phyloP scores from a whole-genome alignment of 2,797 vertebrate genomes.

The Coregonus suidteri region DNA sequence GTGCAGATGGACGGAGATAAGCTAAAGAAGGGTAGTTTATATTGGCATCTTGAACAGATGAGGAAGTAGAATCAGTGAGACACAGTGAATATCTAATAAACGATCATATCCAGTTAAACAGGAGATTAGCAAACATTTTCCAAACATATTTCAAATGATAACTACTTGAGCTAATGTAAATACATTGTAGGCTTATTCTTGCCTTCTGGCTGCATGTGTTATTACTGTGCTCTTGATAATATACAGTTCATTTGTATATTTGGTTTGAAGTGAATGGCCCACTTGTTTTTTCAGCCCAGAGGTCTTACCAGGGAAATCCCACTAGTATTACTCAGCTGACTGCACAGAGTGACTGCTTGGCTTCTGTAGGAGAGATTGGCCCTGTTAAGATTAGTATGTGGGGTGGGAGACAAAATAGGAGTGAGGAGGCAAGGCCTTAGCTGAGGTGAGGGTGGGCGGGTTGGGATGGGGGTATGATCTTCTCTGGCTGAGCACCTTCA shows the following conservation, averaged over 20 bases:
- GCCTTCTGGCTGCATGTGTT: constrained; percentile 1
- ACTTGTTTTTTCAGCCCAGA: constrained; percentile 18
- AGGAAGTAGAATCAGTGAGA: neutral
- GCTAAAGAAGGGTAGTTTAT: constrained; percentile 7
- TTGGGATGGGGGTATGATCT: constrained; percentile 3
- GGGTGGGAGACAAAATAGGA: neutral
- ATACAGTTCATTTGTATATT: constrained; percentile 20
- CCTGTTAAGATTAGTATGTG: neutral
- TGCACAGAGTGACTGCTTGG: constrained; percentile 33
- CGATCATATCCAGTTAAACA: neutral
- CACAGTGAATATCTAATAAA: neutral
- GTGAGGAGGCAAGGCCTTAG: neutral
- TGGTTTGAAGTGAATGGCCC: constrained; percentile 6
- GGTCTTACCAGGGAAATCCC: neutral
- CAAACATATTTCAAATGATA: neutral
- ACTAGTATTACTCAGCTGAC: constrained; percentile 22
- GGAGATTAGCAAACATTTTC: neutral
- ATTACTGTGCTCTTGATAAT: constrained; percentile 5
- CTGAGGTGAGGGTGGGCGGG: neutral
- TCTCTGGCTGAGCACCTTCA: constrained; percentile 28
- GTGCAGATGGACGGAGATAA: neutral
- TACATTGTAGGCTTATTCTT: neutral
- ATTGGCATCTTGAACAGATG: neutral
- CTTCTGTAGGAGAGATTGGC: constrained; percentile 42
- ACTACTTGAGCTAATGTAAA: neutral